Evolutionary conservation across 2,797 vertebrate genomes (phyloP).

Genomic region (Dermochelys coriacea): DNA sequence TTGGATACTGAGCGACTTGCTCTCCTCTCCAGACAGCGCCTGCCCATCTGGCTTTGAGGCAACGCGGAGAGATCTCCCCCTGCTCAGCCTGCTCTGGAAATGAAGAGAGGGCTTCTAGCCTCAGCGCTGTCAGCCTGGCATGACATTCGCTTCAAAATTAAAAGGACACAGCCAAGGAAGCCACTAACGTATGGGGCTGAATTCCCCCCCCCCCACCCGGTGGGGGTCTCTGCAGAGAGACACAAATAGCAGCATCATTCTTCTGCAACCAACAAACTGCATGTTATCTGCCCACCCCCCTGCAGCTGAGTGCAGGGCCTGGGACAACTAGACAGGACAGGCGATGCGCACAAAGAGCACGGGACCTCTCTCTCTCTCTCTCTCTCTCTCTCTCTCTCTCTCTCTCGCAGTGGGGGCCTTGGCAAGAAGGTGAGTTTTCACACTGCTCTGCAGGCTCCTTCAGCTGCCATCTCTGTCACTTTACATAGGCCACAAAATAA

Average conservation of each 20-base stretch:
- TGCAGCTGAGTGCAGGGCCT: not conserved
- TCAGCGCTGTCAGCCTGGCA: not conserved
- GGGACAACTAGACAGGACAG: not conserved
- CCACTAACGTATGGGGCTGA: not conserved
- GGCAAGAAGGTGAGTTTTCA: not conserved
- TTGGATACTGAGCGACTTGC: not conserved
- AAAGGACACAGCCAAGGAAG: not conserved
- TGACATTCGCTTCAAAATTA: not conserved
- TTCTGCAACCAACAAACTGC: not conserved
- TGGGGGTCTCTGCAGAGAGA: not conserved
- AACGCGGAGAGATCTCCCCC: not conserved
- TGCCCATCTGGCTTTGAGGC: not conserved
- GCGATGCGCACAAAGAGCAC: not conserved
- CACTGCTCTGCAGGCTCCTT: not conserved
- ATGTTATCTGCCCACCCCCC: accelerated
- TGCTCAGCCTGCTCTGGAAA: not conserved
- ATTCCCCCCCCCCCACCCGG: not conserved
- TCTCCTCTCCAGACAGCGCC: not conserved
- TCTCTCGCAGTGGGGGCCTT: not conserved
- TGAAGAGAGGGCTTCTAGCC: not conserved
- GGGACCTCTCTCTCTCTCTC: too few relatives aligned
- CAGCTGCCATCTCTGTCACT: not conserved
- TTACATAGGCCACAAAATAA: not conserved
- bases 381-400: not conserved
- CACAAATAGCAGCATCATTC: not conserved